Percentiles rank a stretch among this genome's conserved stretches.
phyloP scores from a whole-genome alignment of 2,113 vertebrate genomes.

The Noturus placidus region DNA sequence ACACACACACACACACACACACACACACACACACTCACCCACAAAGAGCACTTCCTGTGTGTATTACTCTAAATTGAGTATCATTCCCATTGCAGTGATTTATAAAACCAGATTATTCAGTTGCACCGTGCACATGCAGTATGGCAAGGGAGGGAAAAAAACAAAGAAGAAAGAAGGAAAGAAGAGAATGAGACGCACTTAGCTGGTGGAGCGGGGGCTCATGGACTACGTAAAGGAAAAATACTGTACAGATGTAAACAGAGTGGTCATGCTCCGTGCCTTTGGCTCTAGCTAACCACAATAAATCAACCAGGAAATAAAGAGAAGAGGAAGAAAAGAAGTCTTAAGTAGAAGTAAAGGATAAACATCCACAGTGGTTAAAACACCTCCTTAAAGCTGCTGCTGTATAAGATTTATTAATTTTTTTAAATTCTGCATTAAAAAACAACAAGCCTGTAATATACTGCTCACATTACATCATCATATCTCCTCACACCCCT shows the following conservation, averaged over 20 bases:
- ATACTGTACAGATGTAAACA: slow-evolving; percentile 53
- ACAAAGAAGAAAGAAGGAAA: background rate
- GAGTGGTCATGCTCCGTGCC: slow-evolving; percentile 55
- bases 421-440: background rate
- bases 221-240: slow-evolving; percentile 54
- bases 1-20: slow-evolving; percentile 17
- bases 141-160: background rate
- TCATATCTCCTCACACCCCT: background rate
- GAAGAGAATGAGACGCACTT: slow-evolving; percentile 39
- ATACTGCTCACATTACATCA: background rate
- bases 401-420: background rate
- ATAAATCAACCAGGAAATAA: slow-evolving; percentile 20
- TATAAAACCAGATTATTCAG: background rate
- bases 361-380: slow-evolving; percentile 62
- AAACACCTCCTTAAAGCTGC: background rate
- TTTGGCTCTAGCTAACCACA: slow-evolving; percentile 45
- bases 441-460: background rate
- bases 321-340: slow-evolving; percentile 64
- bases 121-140: slow-evolving; percentile 36
- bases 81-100: background rate
- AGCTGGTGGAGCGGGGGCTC: slow-evolving; percentile 53
- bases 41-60: background rate
- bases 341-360: slow-evolving; percentile 67
- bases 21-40: slow-evolving; percentile 17
- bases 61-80: background rate